Evolutionary conservation across 1,140 invertebrate species (phyloP), one percentile per base, ranked within the genome.

Genomic region (Drosophila repleta): DNA sequence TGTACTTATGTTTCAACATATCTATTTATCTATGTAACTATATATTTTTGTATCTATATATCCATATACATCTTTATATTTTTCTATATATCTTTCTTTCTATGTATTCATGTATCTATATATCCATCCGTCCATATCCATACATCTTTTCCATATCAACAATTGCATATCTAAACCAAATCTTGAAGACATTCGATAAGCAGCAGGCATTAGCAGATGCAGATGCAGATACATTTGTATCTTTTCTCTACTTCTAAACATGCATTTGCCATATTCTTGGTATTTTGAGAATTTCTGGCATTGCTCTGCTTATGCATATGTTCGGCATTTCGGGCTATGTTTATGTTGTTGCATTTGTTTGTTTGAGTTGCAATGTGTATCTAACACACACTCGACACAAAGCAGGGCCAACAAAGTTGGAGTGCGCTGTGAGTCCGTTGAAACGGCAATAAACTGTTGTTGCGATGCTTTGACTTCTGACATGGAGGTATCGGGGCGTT

Each of bases 401-500:
- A 35, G 20, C 26, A 24, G 41, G 51, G 61, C 52, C 37, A 55
- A 52, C 57, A 51, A 63, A 60, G 21, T 61, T 6, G 7, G 6
- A 10, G 7, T 29, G 29, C 29, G 62, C 62, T 37, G 53, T 37
- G 53, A n/a, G 10, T 26, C 37, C 57, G 20, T 66, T 49, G 55
- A 72, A 71, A 73, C 52, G 48, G 62, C 61, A 63, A 71, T 75
- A 67, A 71, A 79, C 68, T 82, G 53, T 71, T 62, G 69, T 79
- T 65, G 78, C 58, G 63, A 56, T 52, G 55, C 74, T 26, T 69
- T 69, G 66, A 67, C 79, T 71, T 82, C 66, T 82, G 79, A 84
- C 80, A 84, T 68, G 74, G 26, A 51, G 39, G 29, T 46, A 41
- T 6, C 39, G 57, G 69, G 69, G 51, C 71, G 58, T 67, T 60